Conservation (phyloP, 2,888 invertebrate genomes). For the Chrysolina oricalcia region DNA sequence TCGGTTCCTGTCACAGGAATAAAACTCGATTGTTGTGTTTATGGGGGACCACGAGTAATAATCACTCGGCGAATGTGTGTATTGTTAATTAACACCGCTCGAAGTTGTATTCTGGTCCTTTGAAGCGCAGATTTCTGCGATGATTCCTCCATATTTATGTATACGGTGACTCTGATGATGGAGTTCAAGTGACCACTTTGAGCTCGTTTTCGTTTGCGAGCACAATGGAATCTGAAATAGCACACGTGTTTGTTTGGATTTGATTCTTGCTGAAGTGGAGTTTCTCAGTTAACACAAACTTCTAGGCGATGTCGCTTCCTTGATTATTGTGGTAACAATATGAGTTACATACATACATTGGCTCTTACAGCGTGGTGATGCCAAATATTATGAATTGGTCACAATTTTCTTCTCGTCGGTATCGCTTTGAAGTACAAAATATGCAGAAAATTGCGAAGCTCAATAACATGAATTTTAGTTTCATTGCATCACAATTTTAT, state of each 20-base stretch:
- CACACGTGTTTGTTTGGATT: neutral
- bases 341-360: too few relatives aligned
- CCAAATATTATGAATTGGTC: too few relatives aligned
- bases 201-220: slow-evolving; percentile 3
- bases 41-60: slow-evolving; percentile 64
- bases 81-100: slow-evolving; percentile 68
- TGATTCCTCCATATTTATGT: slow-evolving; percentile 31
- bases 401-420: neutral
- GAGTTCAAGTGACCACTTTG: slow-evolving; percentile 27
- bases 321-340: too few relatives aligned
- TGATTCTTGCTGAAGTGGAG: neutral
- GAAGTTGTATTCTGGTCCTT: slow-evolving; percentile 48
- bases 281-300: neutral
- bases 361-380: too few relatives aligned
- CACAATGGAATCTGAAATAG: neutral
- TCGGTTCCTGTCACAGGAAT: slow-evolving; percentile 70
- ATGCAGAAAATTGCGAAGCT: too few relatives aligned
- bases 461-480: too few relatives aligned
- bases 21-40: slow-evolving; percentile 69
- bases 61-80: slow-evolving; percentile 67
- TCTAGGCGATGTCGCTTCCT: too few relatives aligned
- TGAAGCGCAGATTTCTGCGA: slow-evolving; percentile 44
- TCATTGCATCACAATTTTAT: too few relatives aligned
- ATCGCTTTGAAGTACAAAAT: too few relatives aligned
- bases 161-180: slow-evolving; percentile 19